phyloP scores from a whole-genome alignment of 1,140 invertebrate species.

The Tetragnatha versicolor region DNA sequence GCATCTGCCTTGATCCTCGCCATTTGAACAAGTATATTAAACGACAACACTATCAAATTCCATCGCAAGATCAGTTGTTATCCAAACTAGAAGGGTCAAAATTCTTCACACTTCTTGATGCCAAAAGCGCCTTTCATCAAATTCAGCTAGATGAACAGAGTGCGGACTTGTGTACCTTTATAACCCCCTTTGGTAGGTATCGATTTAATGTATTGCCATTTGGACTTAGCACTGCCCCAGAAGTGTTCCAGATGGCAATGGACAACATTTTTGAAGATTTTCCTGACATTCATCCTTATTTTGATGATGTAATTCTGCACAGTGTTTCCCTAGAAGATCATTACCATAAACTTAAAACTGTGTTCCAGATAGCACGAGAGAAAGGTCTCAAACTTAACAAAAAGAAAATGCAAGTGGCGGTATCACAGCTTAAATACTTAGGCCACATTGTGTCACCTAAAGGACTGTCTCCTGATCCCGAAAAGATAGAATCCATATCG shows the following conservation, averaged over 20 bases:
- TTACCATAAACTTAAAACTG: neutral
- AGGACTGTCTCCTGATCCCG: conserved; percentile 21
- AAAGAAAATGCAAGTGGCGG: conserved; percentile 19
- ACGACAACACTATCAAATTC: conserved; percentile 23
- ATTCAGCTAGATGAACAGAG: neutral
- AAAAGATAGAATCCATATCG: conserved; percentile 24
- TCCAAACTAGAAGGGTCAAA: neutral
- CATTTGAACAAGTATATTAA: conserved; percentile 59
- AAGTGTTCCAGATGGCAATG: neutral
- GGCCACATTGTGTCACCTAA: conserved; percentile 34
- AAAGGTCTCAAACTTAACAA: neutral
- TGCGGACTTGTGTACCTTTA: conserved; percentile 26
- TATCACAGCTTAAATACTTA: conserved; percentile 34
- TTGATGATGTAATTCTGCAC: conserved; percentile 20
- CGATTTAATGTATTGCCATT: conserved; percentile 64
- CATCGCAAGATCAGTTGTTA: neutral
- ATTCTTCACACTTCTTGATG: conserved; percentile 12
- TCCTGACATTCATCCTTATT: neutral
- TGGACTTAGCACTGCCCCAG: conserved; percentile 66
- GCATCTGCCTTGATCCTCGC: conserved; percentile 57
- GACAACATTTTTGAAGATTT: neutral
- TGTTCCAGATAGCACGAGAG: conserved; percentile 3
- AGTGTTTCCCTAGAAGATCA: neutral
- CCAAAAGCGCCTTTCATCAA: conserved; percentile 12
- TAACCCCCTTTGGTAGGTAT: conserved; percentile 59